Conservation (phyloP, 2,113 vertebrate species). For the Canis aureus region DNA sequence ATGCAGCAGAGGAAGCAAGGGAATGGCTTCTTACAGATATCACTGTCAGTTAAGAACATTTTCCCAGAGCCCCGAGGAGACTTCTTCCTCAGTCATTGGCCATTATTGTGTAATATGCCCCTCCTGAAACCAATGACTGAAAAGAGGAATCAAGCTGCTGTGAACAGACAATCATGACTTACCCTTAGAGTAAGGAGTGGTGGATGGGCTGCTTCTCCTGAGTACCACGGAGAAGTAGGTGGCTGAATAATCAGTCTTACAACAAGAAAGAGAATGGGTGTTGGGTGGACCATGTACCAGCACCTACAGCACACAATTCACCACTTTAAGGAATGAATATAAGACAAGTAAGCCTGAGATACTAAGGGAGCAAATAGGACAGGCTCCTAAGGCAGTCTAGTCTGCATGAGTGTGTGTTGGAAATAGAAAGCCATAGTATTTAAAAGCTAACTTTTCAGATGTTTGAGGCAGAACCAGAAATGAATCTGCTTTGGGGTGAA, state of each 20-base stretch:
- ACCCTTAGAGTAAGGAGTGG: neutral
- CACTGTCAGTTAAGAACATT: neutral
- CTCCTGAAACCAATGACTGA: neutral
- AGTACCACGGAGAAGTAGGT: neutral
- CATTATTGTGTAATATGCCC: neutral
- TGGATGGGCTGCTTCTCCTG: neutral
- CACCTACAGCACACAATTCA: neutral
- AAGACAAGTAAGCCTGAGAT: neutral
- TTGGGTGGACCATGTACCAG: too few relatives aligned
- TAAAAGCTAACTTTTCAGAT: constrained; percentile 2
- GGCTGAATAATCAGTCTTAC: neutral
- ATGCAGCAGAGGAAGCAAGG: neutral
- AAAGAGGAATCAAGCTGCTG: neutral
- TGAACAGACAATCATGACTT: neutral
- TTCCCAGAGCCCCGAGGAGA: neutral
- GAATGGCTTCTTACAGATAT: neutral
- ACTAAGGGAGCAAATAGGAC: neutral
- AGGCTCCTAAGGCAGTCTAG: neutral
- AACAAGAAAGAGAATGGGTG: neutral
- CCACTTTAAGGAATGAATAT: neutral
- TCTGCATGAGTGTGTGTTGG: neutral
- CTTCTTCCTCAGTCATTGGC: neutral
- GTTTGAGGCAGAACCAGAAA: constrained; percentile 33
- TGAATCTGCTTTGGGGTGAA: neutral
- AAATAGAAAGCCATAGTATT: neutral